These are phyloP conservation scores for Metacarcinus magister DNA, from an alignment of 2,888 invertebrate species.

Conservation along the genomic window DNA sequence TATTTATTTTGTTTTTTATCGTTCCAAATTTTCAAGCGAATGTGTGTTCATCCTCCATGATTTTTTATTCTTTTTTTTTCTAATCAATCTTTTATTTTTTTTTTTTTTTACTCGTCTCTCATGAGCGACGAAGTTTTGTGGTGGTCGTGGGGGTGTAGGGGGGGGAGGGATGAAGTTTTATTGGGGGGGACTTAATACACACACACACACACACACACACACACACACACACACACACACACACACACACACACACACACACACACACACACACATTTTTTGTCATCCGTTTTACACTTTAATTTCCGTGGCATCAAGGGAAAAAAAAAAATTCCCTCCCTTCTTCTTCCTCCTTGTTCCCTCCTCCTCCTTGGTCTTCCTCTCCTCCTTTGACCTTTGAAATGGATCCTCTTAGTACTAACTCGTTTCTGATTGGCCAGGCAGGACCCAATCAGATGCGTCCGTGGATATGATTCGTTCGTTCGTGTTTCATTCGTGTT, in stretches of 20 bases:
- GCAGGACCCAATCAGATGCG: not conserved
- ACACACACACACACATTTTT: slow-evolving; percentile 47
- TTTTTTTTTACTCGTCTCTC: not conserved
- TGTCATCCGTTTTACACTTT: not conserved
- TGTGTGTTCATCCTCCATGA: not conserved
- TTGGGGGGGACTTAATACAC: not conserved
- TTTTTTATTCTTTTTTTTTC: not conserved
- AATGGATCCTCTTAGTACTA: not conserved
- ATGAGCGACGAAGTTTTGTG: too few species aligned
- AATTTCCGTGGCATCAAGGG: not conserved
- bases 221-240: slow-evolving; percentile 51
- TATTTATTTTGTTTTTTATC: not conserved
- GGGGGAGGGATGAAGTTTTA: too few species aligned
- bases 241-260: slow-evolving; percentile 51
- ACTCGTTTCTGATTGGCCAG: not conserved
- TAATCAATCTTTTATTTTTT: not conserved
- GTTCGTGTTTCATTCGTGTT: not conserved
- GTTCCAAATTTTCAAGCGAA: not conserved
- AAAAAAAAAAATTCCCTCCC: not conserved
- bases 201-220: slow-evolving; percentile 50
- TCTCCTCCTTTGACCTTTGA: not conserved
- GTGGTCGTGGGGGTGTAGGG: too few species aligned
- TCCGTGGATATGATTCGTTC: not conserved
- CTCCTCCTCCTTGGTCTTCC: not conserved
- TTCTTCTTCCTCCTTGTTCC: not conserved